phyloP scores from a whole-genome alignment of 1,140 invertebrate genomes.

The Bombus ignitus region DNA sequence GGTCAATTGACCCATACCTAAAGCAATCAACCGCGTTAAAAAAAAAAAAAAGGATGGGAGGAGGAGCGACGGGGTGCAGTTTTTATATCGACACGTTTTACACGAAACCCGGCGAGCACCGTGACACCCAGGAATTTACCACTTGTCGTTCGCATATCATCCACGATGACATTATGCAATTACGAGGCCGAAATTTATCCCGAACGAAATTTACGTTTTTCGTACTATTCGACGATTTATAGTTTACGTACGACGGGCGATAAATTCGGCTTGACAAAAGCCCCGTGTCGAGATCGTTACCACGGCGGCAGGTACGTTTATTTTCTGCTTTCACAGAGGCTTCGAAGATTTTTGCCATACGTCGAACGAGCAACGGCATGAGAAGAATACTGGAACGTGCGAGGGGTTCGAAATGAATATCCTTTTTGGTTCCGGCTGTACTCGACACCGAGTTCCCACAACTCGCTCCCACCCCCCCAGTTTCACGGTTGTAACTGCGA shows the following conservation, averaged over 20 bases:
- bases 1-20: slow-evolving; percentile 22
- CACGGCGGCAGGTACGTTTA: slow-evolving; percentile 34
- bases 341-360: background rate
- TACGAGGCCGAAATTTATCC: background rate
- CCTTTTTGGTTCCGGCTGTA: slow-evolving; percentile 60
- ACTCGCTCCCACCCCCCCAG: slow-evolving; percentile 55
- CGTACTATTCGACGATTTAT: background rate
- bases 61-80: background rate
- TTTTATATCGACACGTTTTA: slow-evolving; percentile 3
- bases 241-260: background rate
- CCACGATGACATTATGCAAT: slow-evolving; percentile 10
- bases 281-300: background rate
- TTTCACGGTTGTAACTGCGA: slow-evolving; percentile 77
- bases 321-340: background rate
- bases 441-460: slow-evolving; percentile 71
- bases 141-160: slow-evolving; percentile 9
- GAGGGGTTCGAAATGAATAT: slow-evolving; percentile 67
- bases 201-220: background rate
- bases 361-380: background rate
- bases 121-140: background rate
- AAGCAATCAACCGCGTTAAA: slow-evolving; percentile 24
- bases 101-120: background rate
- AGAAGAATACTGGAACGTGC: slow-evolving; percentile 38
- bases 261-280: background rate
- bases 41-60: background rate